Conservation (phyloP, 2,113 vertebrate species). For the Panurus biarmicus region DNA sequence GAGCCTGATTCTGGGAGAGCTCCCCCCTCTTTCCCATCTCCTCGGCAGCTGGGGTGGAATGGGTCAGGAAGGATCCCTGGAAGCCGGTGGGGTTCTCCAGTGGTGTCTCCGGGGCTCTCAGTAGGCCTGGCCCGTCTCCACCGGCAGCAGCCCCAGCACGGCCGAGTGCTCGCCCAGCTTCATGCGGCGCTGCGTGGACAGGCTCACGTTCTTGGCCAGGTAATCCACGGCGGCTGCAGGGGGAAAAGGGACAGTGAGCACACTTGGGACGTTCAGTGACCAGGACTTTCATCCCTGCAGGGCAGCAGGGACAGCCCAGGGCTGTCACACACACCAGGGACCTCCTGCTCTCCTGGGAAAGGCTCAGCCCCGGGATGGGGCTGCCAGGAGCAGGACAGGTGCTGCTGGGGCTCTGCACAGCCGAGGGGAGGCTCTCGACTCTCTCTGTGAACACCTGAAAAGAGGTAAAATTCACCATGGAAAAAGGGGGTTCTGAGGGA, state of each 20-base stretch:
- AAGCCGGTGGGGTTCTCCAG: rapidly evolving
- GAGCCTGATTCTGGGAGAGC: neutral
- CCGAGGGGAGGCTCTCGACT: rapidly evolving
- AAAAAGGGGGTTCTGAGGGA: neutral
- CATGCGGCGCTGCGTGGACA: slow-evolving; percentile 97
- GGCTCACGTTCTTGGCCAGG: slow-evolving; percentile 97
- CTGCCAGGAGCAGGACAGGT: neutral
- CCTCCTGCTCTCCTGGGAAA: neutral
- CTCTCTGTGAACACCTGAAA: neutral
- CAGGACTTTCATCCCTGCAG: neutral
- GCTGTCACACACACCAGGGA: neutral
- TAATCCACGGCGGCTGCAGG: slow-evolving; percentile 93
- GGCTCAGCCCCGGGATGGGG: rapidly evolving
- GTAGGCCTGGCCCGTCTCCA: slow-evolving; percentile 93
- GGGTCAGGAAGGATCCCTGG: neutral
- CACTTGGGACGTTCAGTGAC: neutral
- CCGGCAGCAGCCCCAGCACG: slow-evolving; percentile 94
- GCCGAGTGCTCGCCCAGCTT: slow-evolving; percentile 97
- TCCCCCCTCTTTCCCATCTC: neutral
- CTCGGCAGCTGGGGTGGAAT: neutral
- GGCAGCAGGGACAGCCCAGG: neutral
- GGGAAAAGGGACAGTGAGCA: neutral
- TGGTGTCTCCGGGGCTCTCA: neutral
- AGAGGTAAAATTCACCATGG: neutral
- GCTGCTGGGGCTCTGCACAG: neutral